These are phyloP conservation scores for Typhlomys cinereus DNA, from an alignment of 2,113 vertebrate genomes.

Conservation along the genomic window DNA sequence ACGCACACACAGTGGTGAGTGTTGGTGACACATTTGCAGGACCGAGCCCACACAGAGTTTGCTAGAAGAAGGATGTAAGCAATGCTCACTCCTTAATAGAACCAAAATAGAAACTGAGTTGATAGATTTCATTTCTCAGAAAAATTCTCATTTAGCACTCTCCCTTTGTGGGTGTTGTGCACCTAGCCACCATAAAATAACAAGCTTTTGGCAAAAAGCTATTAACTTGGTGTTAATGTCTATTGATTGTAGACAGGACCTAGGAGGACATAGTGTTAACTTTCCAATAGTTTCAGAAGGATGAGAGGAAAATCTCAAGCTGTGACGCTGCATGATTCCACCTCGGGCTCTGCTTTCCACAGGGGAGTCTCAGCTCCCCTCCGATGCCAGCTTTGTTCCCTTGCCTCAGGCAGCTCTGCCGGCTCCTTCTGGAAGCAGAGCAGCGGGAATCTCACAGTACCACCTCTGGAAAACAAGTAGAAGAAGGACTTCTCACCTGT, in stretches of 20 bases:
- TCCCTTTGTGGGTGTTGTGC: background rate
- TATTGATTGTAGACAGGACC: background rate
- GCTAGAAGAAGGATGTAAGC: too few relatives aligned
- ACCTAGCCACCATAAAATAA: background rate
- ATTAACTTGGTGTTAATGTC: background rate
- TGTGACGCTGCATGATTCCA: background rate
- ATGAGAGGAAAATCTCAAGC: background rate
- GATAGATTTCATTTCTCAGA: background rate
- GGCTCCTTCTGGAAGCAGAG: background rate
- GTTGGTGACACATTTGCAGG: too few relatives aligned
- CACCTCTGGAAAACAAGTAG: background rate
- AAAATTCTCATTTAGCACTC: background rate
- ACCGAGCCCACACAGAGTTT: fast-evolving
- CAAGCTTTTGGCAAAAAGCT: background rate
- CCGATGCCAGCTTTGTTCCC: background rate
- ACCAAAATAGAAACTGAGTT: background rate
- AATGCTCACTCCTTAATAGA: background rate
- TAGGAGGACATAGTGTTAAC: background rate
- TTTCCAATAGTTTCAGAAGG: background rate
- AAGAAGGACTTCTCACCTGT: background rate
- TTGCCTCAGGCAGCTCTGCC: background rate
- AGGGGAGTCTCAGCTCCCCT: background rate
- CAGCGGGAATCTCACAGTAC: background rate
- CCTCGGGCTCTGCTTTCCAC: background rate
- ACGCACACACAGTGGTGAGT: too few relatives aligned